These are phyloP conservation scores for Elaphurus davidianus DNA, from an alignment of 2,113 vertebrate species.

Conservation along the genomic window DNA sequence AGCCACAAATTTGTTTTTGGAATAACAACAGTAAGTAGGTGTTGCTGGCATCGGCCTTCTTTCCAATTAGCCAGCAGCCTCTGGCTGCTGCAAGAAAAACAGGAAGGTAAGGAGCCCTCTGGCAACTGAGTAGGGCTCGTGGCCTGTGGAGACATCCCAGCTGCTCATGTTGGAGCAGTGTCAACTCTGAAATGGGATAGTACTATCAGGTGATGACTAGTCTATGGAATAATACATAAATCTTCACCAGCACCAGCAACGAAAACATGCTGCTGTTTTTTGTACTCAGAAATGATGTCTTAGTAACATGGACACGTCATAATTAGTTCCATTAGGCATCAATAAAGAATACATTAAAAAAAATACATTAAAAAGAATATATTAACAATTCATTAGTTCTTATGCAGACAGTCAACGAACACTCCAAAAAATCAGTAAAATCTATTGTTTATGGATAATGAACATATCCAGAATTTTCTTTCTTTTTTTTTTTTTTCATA, in stretches of 20 bases:
- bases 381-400: not conserved
- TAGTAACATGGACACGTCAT: conserved; percentile 4
- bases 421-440: conserved; percentile 27
- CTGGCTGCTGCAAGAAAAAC: not conserved
- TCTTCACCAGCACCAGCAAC: not conserved
- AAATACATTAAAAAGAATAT: not conserved
- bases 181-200: not conserved
- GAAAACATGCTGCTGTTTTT: not conserved
- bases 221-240: not conserved
- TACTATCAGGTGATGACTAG: not conserved
- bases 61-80: not conserved
- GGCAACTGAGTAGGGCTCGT: not conserved
- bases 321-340: not conserved
- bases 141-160: not conserved
- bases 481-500: not conserved
- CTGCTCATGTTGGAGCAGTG: not conserved
- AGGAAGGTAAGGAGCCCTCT: not conserved
- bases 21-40: not conserved
- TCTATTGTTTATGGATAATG: conserved; percentile 18
- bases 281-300: not conserved
- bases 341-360: not conserved
- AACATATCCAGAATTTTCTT: conserved; percentile 18
- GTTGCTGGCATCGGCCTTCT: not conserved
- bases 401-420: not conserved
- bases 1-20: not conserved